Evolutionary conservation across 2,888 invertebrate genomes (phyloP), one percentile per base, ranked within the genome.

Genomic region (Peribatodes rhomboidaria): DNA sequence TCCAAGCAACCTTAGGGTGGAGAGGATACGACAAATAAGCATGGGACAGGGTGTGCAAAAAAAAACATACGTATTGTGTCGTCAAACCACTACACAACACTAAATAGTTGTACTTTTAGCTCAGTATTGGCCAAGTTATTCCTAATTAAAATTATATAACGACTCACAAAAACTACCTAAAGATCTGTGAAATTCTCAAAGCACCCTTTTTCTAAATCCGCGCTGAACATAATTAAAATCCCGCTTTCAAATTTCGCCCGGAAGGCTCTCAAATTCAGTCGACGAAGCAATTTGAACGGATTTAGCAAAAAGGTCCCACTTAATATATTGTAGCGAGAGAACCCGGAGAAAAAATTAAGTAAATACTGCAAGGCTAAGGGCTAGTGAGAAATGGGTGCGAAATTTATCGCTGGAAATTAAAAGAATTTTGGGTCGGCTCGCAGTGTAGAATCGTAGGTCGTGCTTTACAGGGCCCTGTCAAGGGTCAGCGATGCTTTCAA

Each of bases 241-340:
- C 69, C 68, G 75, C 77, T 76, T 76, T 74, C 71, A 76, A 78
- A 76, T 75, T 77, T 75, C 73, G 54, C 71, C 70, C 71, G 74
- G 58, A 67, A 68, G 71, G 65, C 77, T 77, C 78, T 74, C 69
- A 67, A 74, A 80, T 75, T 78, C 74, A 76, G 78, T 75, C 79
- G 69, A 75, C 73, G 52, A 76, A 80, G 82, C 81, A 87, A 85
- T 86, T 86, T 80, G 76, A 81, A 80, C 80, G 84, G 84, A 84
- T 85, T 87, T 85, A 67, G 76, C 71, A 78, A 83, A 86, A 83
- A 85, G 81, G 81, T 78, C 78, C 79, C 78, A 77, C 77, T 82
- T 83, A 85, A 87, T 87, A 82, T 80, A 85, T 87, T 85, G 82
- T 81, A 78, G 76, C 75, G 77, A 73, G 75, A 71, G 76, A 68